These are phyloP conservation scores for Salvator merianae DNA, from an alignment of 2,113 vertebrate species.

Conservation along the genomic window DNA sequence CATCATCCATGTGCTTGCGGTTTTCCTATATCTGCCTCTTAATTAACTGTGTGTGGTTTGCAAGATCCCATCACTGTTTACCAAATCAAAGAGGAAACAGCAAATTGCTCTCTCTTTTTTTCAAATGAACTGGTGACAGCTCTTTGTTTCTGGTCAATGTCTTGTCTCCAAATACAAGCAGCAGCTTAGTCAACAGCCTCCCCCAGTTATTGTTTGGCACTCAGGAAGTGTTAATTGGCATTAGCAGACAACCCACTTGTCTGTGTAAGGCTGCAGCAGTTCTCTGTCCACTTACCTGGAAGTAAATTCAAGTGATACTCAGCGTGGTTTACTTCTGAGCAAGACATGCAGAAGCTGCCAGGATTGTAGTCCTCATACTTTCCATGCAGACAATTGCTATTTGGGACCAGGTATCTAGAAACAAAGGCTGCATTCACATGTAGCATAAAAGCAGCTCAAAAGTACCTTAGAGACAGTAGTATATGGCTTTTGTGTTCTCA, in stretches of 20 bases:
- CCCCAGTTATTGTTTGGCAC: fast-evolving
- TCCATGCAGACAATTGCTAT: neutral
- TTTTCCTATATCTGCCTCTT: slow-evolving; percentile 14
- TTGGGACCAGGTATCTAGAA: neutral
- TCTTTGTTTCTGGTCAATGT: neutral
- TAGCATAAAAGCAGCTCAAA: neutral
- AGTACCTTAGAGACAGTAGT: too few relatives aligned
- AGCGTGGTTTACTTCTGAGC: neutral
- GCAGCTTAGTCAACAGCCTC: neutral
- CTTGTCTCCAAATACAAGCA: neutral
- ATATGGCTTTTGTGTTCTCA: too few relatives aligned
- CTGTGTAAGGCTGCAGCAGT: neutral
- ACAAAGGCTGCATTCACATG: neutral
- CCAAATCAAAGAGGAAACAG: neutral
- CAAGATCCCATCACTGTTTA: neutral
- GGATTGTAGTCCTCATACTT: neutral
- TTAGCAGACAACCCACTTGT: fast-evolving
- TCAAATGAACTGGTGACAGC: neutral
- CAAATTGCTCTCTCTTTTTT: neutral
- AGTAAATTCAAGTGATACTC: neutral
- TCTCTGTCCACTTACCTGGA: neutral
- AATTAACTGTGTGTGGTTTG: slow-evolving; percentile 3
- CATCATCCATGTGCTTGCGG: neutral
- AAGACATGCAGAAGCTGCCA: neutral
- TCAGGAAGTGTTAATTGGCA: neutral